phyloP scores from a whole-genome alignment of 1,140 invertebrate species.

The Proctacanthus coquilletti region DNA sequence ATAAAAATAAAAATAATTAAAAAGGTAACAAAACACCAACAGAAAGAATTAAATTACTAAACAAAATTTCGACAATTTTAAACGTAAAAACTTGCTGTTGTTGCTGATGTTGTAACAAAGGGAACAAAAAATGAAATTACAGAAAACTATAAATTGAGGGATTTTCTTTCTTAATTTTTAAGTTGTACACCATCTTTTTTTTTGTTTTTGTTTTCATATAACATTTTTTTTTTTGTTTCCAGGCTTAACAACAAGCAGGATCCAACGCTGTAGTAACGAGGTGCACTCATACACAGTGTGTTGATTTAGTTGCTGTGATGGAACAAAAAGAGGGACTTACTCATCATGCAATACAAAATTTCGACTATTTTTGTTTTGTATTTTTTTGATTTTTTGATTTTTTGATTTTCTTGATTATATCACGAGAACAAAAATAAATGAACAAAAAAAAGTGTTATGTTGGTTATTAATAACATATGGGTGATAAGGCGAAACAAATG shows the following conservation, averaged over 20 bases:
- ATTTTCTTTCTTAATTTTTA: too few relatives aligned
- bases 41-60: too few relatives aligned
- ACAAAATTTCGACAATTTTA: too few relatives aligned
- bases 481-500: neutral
- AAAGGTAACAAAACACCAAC: too few relatives aligned
- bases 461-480: neutral
- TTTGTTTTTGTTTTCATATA: neutral
- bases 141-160: too few relatives aligned
- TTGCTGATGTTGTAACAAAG: too few relatives aligned
- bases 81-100: too few relatives aligned
- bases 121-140: too few relatives aligned
- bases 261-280: neutral
- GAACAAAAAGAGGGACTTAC: neutral
- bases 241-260: constrained; percentile 2
- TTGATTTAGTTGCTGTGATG: constrained; percentile 5
- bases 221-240: neutral
- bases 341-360: neutral
- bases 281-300: neutral
- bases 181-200: too few relatives aligned
- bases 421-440: constrained; percentile 1
- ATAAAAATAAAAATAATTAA: too few relatives aligned
- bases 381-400: neutral
- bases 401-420: neutral
- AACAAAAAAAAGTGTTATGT: constrained; percentile 2
- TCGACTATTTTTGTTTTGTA: neutral